Conservation (phyloP, 2,797 vertebrate species). For the Siniperca scherzeri region DNA sequence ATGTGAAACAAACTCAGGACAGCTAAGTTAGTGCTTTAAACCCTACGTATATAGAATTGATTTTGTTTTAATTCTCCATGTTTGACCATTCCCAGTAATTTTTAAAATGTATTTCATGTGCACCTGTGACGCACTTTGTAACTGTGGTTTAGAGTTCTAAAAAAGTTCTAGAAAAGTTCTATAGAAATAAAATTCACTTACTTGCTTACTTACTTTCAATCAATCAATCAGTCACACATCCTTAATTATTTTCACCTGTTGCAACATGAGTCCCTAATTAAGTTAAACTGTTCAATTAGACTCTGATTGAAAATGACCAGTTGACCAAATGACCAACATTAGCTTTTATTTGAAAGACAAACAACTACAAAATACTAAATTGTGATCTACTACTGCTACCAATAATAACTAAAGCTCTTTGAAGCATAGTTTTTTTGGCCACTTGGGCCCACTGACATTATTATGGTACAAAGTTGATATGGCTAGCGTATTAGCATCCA, state of each 20-base stretch:
- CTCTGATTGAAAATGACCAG: neutral
- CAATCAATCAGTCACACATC: neutral
- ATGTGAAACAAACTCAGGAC: constrained; percentile 14
- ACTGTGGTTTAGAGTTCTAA: neutral
- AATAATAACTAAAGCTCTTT: neutral
- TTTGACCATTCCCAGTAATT: neutral
- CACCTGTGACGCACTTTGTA: neutral
- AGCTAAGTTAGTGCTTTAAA: neutral
- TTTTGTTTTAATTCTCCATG: too few relatives aligned
- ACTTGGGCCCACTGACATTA: neutral
- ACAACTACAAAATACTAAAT: neutral
- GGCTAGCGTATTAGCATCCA: neutral
- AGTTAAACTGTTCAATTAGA: neutral
- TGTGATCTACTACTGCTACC: too few relatives aligned
- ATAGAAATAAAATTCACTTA: neutral
- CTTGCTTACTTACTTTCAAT: neutral
- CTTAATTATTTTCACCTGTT: neutral
- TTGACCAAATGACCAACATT: neutral
- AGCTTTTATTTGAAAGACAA: neutral
- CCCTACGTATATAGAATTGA: too few relatives aligned
- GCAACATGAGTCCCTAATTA: neutral
- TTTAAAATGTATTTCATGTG: too few relatives aligned
- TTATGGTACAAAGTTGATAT: neutral
- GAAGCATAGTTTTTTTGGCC: neutral
- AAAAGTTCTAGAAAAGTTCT: neutral